A percentile compares a stretch with the other conserved stretches of the same genome.
These are phyloP conservation scores for Xenopus petersii DNA, from an alignment of 2,797 vertebrate species.

Conservation along the genomic window DNA sequence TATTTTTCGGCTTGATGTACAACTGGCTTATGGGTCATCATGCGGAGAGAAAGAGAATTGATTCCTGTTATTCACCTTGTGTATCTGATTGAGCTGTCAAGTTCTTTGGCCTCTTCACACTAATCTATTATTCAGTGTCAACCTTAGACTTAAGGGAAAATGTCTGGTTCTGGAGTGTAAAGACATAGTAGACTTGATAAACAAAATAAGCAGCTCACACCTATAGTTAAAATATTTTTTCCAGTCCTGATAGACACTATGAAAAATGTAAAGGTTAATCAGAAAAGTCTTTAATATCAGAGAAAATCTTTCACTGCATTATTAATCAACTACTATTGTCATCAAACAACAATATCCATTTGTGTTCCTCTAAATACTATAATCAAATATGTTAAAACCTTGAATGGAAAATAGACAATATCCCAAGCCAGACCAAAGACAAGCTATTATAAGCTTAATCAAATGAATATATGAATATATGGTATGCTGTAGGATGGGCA, in stretches of 20 bases:
- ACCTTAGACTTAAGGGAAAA: background rate
- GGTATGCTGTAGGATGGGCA: too few species aligned
- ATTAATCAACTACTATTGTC: too few species aligned
- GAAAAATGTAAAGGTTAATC: too few species aligned
- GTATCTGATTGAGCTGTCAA: slow-evolving; percentile 24
- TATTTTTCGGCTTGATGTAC: slow-evolving; percentile 6
- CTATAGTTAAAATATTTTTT: background rate
- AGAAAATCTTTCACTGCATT: too few species aligned
- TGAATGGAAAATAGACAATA: too few species aligned
- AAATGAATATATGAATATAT: too few species aligned
- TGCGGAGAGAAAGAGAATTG: slow-evolving; percentile 23
- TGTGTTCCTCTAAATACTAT: slow-evolving; percentile 21
- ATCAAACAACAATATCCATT: slow-evolving; percentile 31
- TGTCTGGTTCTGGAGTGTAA: background rate
- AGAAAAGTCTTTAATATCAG: too few species aligned
- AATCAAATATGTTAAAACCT: too few species aligned
- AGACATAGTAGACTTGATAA: background rate
- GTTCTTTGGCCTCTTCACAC: slow-evolving; percentile 9
- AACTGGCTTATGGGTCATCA: slow-evolving; percentile 3
- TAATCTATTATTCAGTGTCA: slow-evolving; percentile 23
- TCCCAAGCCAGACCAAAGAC: too few species aligned
- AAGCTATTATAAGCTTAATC: too few species aligned
- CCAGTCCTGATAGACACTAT: background rate
- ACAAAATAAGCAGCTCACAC: background rate
- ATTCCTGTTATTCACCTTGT: slow-evolving; percentile 25